Conservation (phyloP, 2,888 invertebrate genomes). For the Gnatocerus cornutus region DNA sequence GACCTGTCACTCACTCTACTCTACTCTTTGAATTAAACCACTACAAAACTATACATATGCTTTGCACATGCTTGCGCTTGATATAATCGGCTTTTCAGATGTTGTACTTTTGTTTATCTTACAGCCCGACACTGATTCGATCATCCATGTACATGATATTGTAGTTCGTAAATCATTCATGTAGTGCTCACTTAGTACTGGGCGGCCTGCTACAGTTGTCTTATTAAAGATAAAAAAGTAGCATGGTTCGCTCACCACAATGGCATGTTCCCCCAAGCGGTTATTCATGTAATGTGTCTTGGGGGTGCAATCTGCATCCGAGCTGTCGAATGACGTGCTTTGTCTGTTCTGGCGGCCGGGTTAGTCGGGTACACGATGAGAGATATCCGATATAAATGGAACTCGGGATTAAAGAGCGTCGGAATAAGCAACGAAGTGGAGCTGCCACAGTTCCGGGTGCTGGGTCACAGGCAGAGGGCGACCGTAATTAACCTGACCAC, state of each 20-base stretch:
- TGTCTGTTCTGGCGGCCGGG: constrained; percentile 72
- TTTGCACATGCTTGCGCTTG: constrained; percentile 66
- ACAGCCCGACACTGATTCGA: constrained; percentile 27
- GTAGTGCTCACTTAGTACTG: constrained; percentile 48
- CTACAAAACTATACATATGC: constrained; percentile 50
- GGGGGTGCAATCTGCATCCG: constrained; percentile 51
- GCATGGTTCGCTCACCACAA: constrained; percentile 32
- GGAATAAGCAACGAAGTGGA: constrained; percentile 96
- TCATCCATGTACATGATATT: constrained; percentile 38
- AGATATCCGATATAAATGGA: constrained; percentile 98
- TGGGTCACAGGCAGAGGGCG: constrained; percentile 96
- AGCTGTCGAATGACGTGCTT: constrained; percentile 70
- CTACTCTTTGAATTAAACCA: constrained; percentile 28
- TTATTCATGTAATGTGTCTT: neutral
- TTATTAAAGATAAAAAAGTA: constrained; percentile 7
- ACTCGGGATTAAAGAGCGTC: constrained; percentile 93
- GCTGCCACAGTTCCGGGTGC: constrained; percentile 97
- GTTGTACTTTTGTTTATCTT: constrained; percentile 50
- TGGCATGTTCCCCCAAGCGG: constrained; percentile 34
- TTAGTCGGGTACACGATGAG: constrained; percentile 97
- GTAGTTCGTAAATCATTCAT: constrained; percentile 52
- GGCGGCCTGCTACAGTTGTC: constrained; percentile 28
- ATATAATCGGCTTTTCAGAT: constrained; percentile 48
- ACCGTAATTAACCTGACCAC: constrained; percentile 96
- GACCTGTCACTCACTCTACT: constrained; percentile 43